These are phyloP conservation scores for Hirtodrosophila cameraria DNA, from an alignment of 2,888 invertebrate genomes.

Conservation along the genomic window DNA sequence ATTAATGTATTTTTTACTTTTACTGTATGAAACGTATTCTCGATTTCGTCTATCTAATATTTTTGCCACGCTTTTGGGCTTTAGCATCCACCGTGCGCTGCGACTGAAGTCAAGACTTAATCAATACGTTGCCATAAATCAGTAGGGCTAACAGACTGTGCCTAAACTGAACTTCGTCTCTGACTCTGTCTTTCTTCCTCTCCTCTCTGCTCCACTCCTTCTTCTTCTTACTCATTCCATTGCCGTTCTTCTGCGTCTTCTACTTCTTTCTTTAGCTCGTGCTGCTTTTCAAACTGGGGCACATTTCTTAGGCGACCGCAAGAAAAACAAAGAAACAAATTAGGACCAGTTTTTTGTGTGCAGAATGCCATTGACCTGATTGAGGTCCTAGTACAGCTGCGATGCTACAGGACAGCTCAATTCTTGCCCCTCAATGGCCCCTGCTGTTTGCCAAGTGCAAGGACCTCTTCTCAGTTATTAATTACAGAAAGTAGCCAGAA, in stretches of 20 bases:
- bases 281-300: conserved; percentile 47
- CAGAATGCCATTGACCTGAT: conserved; percentile 66
- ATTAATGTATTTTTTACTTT: too few relatives aligned
- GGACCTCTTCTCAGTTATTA: conserved; percentile 43
- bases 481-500: conserved; percentile 32
- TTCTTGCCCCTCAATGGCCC: neutral
- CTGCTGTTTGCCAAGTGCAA: conserved; percentile 10
- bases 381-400: conserved; percentile 39
- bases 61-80: too few relatives aligned
- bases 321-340: conserved; percentile 37
- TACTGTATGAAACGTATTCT: too few relatives aligned
- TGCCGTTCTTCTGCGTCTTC: too few relatives aligned
- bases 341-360: conserved; percentile 48
- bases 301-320: conserved; percentile 48
- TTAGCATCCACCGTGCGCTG: too few relatives aligned
- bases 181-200: neutral
- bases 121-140: conserved; percentile 71
- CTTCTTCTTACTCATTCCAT: too few relatives aligned
- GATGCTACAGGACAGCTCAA: conserved; percentile 8
- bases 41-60: too few relatives aligned
- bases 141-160: conserved; percentile 54
- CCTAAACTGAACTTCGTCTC: conserved; percentile 14
- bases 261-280: conserved; percentile 45
- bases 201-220: neutral
- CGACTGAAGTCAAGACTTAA: conserved; percentile 22